These are phyloP conservation scores for Acipenser ruthenus DNA, from an alignment of 2,797 vertebrate genomes.

Conservation along the genomic window DNA sequence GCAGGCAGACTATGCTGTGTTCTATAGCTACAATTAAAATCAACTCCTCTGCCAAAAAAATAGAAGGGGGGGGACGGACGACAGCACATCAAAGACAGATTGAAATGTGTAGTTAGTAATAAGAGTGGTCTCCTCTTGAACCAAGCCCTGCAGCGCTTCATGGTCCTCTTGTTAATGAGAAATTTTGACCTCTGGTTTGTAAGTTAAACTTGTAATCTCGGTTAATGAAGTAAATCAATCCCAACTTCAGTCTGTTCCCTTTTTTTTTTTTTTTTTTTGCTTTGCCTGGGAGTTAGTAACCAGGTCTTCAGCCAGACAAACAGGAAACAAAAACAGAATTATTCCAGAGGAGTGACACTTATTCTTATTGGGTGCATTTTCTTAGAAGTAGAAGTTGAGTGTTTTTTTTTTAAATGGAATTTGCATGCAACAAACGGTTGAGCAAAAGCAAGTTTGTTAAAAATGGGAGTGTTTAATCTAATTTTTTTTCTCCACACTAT, in stretches of 20 bases:
- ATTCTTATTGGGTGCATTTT: background rate
- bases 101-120: slow-evolving; percentile 99
- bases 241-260: slow-evolving; percentile 78
- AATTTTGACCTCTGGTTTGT: slow-evolving; percentile 99
- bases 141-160: slow-evolving; percentile 83
- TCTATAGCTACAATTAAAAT: slow-evolving; percentile 99
- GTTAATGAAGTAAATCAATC: slow-evolving; percentile 99
- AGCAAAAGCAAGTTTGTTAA: no score
- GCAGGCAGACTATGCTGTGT: slow-evolving; percentile 88
- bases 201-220: slow-evolving; percentile 99
- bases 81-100: slow-evolving; percentile 99
- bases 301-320: slow-evolving; percentile 66
- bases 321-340: slow-evolving; percentile 31
- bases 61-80: slow-evolving; percentile 25
- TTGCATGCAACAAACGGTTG: no score
- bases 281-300: slow-evolving; percentile 66
- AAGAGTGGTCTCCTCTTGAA: slow-evolving; percentile 94
- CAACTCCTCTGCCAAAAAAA: slow-evolving; percentile 97
- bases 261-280: slow-evolving; percentile 13
- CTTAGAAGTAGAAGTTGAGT: no score
- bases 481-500: no score
- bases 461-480: no score
- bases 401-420: no score
- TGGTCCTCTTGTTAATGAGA: slow-evolving; percentile 99
- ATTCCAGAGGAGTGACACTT: slow-evolving; percentile 34